These are phyloP conservation scores for Psittacula derbiana DNA, from an alignment of 2,797 vertebrate genomes.

Conservation along the genomic window DNA sequence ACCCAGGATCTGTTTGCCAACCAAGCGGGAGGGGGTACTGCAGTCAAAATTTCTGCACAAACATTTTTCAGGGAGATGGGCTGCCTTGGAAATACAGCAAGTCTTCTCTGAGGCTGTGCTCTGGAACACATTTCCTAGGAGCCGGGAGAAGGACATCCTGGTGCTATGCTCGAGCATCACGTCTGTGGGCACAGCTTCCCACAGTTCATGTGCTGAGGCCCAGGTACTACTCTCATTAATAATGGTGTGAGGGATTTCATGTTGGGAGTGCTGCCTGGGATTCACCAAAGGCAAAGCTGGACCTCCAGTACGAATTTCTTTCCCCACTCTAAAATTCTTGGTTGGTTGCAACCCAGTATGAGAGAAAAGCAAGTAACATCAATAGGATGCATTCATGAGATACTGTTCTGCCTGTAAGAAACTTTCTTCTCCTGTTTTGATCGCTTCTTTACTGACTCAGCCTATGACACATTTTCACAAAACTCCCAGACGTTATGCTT, in stretches of 20 bases:
- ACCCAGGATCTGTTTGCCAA: rapidly evolving
- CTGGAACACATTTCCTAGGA: not conserved
- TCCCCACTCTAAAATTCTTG: not conserved
- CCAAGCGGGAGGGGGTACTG: rapidly evolving
- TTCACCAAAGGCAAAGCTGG: not conserved
- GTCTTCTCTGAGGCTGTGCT: not conserved
- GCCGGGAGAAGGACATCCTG: not conserved
- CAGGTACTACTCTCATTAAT: not conserved
- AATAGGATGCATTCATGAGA: not conserved
- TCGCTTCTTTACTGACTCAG: constrained; percentile 13
- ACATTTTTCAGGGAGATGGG: not conserved
- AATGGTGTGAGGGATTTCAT: not conserved
- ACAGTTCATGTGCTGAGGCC: not conserved
- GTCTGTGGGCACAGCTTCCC: not conserved
- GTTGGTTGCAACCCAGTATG: not conserved
- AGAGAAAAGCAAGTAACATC: not conserved
- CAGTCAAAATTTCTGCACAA: not conserved
- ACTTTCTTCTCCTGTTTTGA: constrained; percentile 6
- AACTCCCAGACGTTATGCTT: not conserved
- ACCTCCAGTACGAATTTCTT: not conserved
- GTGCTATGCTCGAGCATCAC: not conserved
- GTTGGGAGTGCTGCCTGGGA: not conserved
- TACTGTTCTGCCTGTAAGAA: not conserved
- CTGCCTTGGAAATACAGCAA: not conserved
- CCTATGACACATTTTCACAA: constrained; percentile 29